These are phyloP conservation scores for Bombyx huttoni DNA, from an alignment of 2,888 invertebrate species.

Conservation along the genomic window DNA sequence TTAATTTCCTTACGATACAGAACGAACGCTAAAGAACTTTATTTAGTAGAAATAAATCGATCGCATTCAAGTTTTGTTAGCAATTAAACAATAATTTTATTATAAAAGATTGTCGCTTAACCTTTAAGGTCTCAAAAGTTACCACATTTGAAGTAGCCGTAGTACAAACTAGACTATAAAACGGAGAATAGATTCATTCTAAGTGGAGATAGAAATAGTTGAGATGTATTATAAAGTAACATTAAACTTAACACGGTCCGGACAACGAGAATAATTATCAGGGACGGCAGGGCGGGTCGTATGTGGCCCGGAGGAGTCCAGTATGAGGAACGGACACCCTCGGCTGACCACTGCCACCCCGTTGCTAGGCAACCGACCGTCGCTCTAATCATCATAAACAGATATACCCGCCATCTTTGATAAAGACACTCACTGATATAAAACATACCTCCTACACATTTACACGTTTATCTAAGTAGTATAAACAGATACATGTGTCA, in stretches of 20 bases:
- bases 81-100: too few species aligned
- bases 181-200: conserved; percentile 5
- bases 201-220: conserved; percentile 10
- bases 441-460: not conserved
- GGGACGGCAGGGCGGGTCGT: conserved; percentile 36
- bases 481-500: too few species aligned
- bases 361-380: conserved; percentile 60
- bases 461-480: not conserved
- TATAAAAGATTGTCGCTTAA: not conserved
- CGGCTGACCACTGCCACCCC: conserved; percentile 57
- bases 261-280: conserved; percentile 61
- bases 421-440: conserved; percentile 13
- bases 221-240: conserved; percentile 35
- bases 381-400: conserved; percentile 70
- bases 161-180: not conserved
- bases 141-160: not conserved
- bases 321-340: conserved; percentile 54
- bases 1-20: not conserved
- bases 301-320: conserved; percentile 38
- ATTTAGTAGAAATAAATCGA: too few species aligned
- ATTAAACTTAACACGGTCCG: conserved; percentile 53
- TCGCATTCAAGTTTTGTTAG: too few species aligned
- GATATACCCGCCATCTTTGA: conserved; percentile 54
- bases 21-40: too few species aligned
- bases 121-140: not conserved